Base-by-base conservation (phyloP, 2,797 vertebrate genomes). In the Coracias cyanogaster region DNA sequence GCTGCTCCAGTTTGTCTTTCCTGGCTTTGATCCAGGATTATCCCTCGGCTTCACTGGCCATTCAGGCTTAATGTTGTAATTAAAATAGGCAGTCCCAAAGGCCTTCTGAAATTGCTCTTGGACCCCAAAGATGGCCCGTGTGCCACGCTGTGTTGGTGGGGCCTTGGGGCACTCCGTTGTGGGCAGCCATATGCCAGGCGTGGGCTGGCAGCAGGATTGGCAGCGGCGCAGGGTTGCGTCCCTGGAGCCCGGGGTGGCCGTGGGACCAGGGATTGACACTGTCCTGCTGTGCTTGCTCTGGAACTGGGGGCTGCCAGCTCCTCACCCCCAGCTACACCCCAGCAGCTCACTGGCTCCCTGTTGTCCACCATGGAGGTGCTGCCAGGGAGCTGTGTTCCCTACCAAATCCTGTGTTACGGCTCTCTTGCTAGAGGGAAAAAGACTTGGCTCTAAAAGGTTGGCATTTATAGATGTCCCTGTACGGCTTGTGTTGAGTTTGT, bases 211-310 rank as follows among this genome's bases (percentile, higher is more conserved):
- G 73, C 37, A 33, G 61, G 45, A 21, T 64, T 69, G 57, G 55
- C 51, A 62, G 61, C 0, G 1, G 28, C 0, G 0, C 9, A 5
- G 28, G 39, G 22, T 66, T 62, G 57, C 26, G 26, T 70, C 51
- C 66, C 0, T 0, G 41, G 65, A 87, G 45, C 41, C 45, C 0
- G 0, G 39, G 39, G 22, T n/a, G 57, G 28, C 58, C 0, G 0
- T 0, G 2, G 70, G 29, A 45, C 28, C 0, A 1, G 43, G 19
- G 21, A 41, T 28, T 0, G 1, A 33, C 72, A 31, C 0, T 0
- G 55, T 25, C 28, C 16, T 8, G 8, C 72, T 7, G 15, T 12
- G 48, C 70, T 74, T 29, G 0, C 51, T 71, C 31, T 17, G 20
- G 20, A 26, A 35, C 18, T 11, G 18, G 72, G 35, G 7, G 29